These are phyloP conservation scores for Pachyrhynchus sulphureomaculatus DNA, from an alignment of 1,140 invertebrate genomes.

Conservation along the genomic window DNA sequence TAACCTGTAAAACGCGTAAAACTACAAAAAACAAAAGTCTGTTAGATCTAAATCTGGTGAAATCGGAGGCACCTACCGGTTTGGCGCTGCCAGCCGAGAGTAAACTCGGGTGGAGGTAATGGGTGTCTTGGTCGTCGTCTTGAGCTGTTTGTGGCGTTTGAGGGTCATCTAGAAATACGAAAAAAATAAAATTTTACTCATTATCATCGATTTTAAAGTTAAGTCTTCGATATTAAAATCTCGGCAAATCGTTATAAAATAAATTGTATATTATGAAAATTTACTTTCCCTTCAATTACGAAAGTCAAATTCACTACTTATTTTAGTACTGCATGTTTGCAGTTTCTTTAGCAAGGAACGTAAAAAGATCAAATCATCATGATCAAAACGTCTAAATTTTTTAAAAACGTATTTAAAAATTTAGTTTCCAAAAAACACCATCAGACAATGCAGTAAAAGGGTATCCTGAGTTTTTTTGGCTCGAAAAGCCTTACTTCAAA, in stretches of 20 bases:
- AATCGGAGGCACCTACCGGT: slow-evolving; percentile 56
- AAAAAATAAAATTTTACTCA: neutral
- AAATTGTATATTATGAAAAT: too few relatives aligned
- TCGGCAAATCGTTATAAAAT: too few relatives aligned
- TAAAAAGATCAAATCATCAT: too few relatives aligned
- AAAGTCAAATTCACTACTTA: too few relatives aligned
- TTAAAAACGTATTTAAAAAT: neutral
- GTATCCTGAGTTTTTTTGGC: too few relatives aligned
- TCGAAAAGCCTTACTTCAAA: too few relatives aligned
- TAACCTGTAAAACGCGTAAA: slow-evolving; percentile 6
- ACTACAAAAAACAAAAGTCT: neutral
- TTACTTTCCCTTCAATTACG: too few relatives aligned
- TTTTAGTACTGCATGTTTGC: too few relatives aligned
- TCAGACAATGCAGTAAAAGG: too few relatives aligned
- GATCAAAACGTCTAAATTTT: neutral
- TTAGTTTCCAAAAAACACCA: too few relatives aligned
- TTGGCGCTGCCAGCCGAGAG: slow-evolving; percentile 55
- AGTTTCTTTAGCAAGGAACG: too few relatives aligned
- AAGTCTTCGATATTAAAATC: too few relatives aligned
- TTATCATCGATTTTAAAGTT: neutral
- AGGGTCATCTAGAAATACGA: neutral
- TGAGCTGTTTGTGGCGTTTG: neutral
- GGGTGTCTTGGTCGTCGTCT: slow-evolving; percentile 54
- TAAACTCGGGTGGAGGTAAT: slow-evolving; percentile 82
- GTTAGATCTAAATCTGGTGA: slow-evolving; percentile 12